phyloP scores from a whole-genome alignment of 2,797 vertebrate genomes.

The Alectoris magna region DNA sequence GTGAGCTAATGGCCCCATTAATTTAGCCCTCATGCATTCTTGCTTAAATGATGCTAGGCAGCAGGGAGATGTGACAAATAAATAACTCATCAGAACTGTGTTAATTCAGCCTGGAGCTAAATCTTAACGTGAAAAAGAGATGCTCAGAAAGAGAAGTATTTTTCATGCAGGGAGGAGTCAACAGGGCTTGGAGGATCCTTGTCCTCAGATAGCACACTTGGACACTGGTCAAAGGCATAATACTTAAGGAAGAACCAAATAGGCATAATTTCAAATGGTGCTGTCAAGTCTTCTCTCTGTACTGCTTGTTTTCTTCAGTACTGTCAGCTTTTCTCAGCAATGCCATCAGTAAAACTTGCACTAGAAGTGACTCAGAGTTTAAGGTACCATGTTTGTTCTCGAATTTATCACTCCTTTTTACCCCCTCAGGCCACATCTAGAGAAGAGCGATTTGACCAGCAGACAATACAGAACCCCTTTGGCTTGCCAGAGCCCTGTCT shows the following conservation, averaged over 20 bases:
- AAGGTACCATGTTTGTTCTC: background rate
- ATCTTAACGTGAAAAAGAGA: background rate
- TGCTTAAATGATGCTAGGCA: background rate
- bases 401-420: background rate
- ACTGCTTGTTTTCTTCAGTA: background rate
- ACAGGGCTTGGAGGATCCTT: background rate
- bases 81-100: background rate
- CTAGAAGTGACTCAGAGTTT: background rate
- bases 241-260: background rate
- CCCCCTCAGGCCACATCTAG: slow-evolving; percentile 39
- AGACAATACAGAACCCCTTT: slow-evolving; percentile 20
- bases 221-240: accelerated
- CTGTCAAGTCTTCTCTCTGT: background rate
- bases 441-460: slow-evolving; percentile 57
- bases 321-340: background rate
- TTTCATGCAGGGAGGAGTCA: background rate
- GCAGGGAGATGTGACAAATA: background rate
- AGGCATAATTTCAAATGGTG: background rate
- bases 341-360: accelerated
- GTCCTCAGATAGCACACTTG: background rate
- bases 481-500: slow-evolving; percentile 44
- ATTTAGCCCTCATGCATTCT: background rate
- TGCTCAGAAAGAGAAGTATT: background rate
- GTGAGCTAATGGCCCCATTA: background rate
- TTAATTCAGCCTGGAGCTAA: background rate